These are phyloP conservation scores for Pseudomyrmex cubaensis DNA, from an alignment of 1,140 invertebrate species.

Conservation along the genomic window DNA sequence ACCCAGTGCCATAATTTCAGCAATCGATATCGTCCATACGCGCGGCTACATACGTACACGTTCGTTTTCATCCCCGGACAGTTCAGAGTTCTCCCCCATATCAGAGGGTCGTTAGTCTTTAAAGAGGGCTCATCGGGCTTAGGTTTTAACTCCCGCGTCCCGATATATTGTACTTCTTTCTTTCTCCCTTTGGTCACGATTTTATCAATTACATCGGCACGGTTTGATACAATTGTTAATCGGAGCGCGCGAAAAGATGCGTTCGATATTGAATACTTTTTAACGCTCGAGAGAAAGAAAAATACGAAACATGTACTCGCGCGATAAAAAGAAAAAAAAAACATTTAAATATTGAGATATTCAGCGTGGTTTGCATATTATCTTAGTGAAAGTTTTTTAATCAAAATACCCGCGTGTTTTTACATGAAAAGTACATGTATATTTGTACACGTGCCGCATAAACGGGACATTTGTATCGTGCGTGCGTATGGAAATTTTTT, in stretches of 20 bases:
- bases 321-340: too few relatives aligned
- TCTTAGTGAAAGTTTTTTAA: too few relatives aligned
- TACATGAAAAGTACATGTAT: too few relatives aligned
- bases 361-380: too few relatives aligned
- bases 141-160: constrained; percentile 26
- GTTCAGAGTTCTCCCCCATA: constrained; percentile 30
- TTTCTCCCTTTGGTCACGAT: too few relatives aligned
- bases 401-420: too few relatives aligned
- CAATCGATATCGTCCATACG: constrained; percentile 80
- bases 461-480: neutral
- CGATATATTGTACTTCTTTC: neutral
- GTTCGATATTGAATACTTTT: too few relatives aligned
- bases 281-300: too few relatives aligned
- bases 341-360: too few relatives aligned
- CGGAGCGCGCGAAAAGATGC: too few relatives aligned
- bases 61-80: constrained; percentile 63
- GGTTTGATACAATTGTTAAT: too few relatives aligned
- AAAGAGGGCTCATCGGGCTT: constrained; percentile 38
- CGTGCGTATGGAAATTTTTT: neutral
- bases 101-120: constrained; percentile 65
- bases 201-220: neutral
- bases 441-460: neutral
- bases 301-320: too few relatives aligned
- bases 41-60: constrained; percentile 64
- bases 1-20: constrained; percentile 84